Evolutionary conservation across 2,113 vertebrate species (phyloP).

Genomic region (Poeciliopsis occidentalis): DNA sequence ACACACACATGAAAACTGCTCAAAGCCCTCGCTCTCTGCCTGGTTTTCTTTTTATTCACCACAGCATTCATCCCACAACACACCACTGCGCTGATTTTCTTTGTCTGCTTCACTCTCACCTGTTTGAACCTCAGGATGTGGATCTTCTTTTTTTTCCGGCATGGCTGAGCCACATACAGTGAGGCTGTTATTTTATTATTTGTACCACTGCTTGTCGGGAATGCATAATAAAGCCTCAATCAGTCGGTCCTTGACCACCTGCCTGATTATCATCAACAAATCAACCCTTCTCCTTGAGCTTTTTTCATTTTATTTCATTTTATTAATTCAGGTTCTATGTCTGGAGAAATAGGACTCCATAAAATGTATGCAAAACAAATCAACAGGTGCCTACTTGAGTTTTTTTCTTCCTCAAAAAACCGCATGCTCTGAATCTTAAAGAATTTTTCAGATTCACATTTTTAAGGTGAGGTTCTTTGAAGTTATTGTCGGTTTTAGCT

Average conservation of each 20-base stretch:
- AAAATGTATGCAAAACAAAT: not conserved
- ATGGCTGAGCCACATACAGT: conserved; percentile 7
- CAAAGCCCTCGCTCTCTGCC: no score
- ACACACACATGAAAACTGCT: conserved; percentile 1
- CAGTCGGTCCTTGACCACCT: conserved; percentile 20
- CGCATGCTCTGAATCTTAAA: not conserved
- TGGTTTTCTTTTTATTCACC: conserved; percentile 7
- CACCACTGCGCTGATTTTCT: conserved; percentile 5
- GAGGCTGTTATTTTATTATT: conserved; percentile 11
- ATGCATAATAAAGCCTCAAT: not conserved
- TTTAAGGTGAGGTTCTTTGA: not conserved
- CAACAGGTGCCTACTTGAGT: not conserved
- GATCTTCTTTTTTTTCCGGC: conserved; percentile 12
- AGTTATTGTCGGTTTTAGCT: not conserved
- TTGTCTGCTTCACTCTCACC: conserved; percentile 38
- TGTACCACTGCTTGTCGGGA: not conserved
- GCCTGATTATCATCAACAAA: conserved; percentile 18
- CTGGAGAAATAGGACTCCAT: not conserved
- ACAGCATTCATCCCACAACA: conserved; percentile 3
- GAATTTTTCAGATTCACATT: not conserved
- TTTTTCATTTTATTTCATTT: not conserved
- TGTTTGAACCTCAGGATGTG: conserved; percentile 25
- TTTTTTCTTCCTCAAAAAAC: not conserved
- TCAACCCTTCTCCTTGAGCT: not conserved
- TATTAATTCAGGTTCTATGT: conserved; percentile 5